Conservation (phyloP, 2,888 invertebrate genomes). For the Girardia tigrina region DNA sequence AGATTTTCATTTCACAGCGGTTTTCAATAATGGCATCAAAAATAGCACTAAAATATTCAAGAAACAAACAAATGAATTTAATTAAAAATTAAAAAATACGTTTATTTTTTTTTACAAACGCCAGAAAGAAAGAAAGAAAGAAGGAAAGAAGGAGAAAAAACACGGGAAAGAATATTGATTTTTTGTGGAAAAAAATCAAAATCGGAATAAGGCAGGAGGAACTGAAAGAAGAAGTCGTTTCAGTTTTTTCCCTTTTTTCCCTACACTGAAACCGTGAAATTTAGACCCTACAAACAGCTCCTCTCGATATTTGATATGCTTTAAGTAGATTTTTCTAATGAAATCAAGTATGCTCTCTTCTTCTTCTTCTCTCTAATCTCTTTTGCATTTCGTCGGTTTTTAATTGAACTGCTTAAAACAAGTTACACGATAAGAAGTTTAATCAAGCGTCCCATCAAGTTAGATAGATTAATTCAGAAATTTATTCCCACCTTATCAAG, state of each 20-base stretch:
- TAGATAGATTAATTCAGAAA: not conserved
- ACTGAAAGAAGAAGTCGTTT: not conserved
- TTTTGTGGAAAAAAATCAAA: too few relatives aligned
- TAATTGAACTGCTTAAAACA: not conserved
- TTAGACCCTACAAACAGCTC: slow-evolving; percentile 4
- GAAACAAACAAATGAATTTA: slow-evolving; percentile 4
- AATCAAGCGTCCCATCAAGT: not conserved
- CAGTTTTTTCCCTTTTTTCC: not conserved
- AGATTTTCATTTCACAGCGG: slow-evolving; percentile 10
- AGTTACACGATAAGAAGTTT: not conserved
- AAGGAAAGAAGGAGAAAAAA: too few relatives aligned
- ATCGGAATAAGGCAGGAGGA: not conserved
- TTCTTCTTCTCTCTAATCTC: slow-evolving; percentile 7
- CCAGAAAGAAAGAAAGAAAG: too few relatives aligned
- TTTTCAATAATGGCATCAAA: slow-evolving; percentile 23
- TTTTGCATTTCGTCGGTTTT: not conserved
- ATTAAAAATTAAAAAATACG: too few relatives aligned
- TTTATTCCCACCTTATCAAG: not conserved
- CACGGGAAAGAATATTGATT: too few relatives aligned
- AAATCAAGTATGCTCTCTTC: slow-evolving; percentile 8
- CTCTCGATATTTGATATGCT: slow-evolving; percentile 7
- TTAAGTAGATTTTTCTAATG: slow-evolving; percentile 11
- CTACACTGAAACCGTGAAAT: slow-evolving; percentile 23
- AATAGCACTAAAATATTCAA: slow-evolving; percentile 23
- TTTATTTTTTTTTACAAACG: too few relatives aligned